These are phyloP conservation scores for Formicarius rufipectus DNA, from an alignment of 2,113 vertebrate genomes.

Conservation along the genomic window DNA sequence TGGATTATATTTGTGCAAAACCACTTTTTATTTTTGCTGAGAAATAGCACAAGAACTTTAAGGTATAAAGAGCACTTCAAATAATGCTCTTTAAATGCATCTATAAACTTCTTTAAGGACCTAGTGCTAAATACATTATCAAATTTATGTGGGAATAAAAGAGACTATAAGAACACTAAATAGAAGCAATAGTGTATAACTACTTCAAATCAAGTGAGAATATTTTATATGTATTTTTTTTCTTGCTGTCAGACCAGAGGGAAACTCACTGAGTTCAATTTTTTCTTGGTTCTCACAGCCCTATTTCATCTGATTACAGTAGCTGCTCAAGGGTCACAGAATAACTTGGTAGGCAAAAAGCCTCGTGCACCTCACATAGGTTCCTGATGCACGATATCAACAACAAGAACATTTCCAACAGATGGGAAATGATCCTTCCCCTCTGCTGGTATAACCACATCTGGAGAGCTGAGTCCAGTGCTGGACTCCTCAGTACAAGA, in stretches of 20 bases:
- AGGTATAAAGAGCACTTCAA: background rate
- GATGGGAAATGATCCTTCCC: background rate
- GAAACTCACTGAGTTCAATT: background rate
- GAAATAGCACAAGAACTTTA: background rate
- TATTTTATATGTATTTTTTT: background rate
- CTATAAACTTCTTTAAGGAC: background rate
- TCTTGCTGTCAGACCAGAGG: background rate
- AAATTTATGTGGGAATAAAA: slow-evolving; percentile 24
- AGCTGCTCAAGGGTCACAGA: background rate
- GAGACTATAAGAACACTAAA: slow-evolving; percentile 7
- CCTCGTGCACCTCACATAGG: background rate
- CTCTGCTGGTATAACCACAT: background rate
- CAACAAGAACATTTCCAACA: background rate
- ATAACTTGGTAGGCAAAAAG: background rate
- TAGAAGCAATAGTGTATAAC: background rate
- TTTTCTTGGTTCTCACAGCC: background rate
- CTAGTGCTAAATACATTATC: background rate
- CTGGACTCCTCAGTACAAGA: background rate
- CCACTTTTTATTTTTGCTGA: background rate
- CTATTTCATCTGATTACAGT: background rate
- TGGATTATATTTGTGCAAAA: background rate
- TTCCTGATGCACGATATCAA: background rate
- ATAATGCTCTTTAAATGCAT: background rate
- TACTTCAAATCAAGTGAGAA: background rate
- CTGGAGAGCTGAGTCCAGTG: background rate